Evolutionary conservation across 2,113 vertebrate species (phyloP).

Genomic region (Microcebus murinus): DNA sequence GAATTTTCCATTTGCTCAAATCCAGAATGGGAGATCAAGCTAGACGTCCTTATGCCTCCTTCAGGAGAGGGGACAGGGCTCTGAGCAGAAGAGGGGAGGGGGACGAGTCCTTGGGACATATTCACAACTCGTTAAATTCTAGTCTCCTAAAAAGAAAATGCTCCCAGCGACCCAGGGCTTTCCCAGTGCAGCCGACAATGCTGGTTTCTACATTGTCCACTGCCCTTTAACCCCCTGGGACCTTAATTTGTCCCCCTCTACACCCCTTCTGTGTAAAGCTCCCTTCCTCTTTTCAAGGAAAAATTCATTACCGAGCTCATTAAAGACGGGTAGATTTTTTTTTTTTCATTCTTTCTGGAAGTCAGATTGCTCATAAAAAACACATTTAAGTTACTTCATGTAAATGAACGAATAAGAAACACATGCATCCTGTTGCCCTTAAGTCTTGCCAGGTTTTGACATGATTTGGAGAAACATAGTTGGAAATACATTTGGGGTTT

Average conservation of each 20-base stretch:
- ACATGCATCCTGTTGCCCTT: neutral
- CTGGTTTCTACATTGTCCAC: accelerated
- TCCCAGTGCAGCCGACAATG: neutral
- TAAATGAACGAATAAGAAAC: neutral
- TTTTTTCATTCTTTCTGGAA: slow-evolving; percentile 11
- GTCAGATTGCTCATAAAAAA: slow-evolving; percentile 24
- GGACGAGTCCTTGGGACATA: neutral
- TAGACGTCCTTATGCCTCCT: neutral
- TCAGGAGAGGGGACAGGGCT: neutral
- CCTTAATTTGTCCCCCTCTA: neutral
- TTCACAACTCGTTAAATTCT: neutral
- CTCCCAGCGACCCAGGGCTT: neutral
- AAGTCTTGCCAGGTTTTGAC: neutral
- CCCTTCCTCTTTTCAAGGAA: neutral
- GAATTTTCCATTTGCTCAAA: neutral
- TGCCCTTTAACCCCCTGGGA: neutral
- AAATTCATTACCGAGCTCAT: slow-evolving; percentile 60
- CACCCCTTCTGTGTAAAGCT: neutral
- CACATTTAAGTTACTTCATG: neutral
- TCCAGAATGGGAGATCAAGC: neutral
- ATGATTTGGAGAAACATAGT: neutral
- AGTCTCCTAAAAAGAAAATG: neutral
- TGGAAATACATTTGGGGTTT: neutral
- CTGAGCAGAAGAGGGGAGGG: accelerated
- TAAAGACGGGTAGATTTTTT: neutral